These are phyloP conservation scores for Colistium nudipinnis DNA, from an alignment of 2,113 vertebrate species.

Conservation along the genomic window DNA sequence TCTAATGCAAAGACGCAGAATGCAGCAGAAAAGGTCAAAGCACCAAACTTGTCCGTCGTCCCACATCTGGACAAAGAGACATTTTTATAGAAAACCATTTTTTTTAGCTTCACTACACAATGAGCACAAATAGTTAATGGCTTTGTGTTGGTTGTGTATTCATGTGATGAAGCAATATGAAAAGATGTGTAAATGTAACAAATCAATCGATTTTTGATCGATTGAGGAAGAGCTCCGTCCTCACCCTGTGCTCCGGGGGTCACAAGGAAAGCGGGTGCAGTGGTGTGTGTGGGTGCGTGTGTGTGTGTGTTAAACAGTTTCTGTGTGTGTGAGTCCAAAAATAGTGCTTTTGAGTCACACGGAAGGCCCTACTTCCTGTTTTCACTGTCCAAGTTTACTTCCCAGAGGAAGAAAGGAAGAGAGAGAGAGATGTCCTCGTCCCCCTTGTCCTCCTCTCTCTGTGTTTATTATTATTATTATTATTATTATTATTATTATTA, in stretches of 20 bases:
- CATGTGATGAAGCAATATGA: too few relatives aligned
- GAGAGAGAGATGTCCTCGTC: too few relatives aligned
- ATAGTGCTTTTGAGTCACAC: conserved; percentile 82
- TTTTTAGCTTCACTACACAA: too few relatives aligned
- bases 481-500: too few relatives aligned
- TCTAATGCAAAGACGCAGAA: conserved; percentile 13
- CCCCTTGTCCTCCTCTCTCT: too few relatives aligned
- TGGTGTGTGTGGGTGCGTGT: conserved; percentile 31
- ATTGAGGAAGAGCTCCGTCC: conserved; percentile 38
- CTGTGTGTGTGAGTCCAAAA: conserved; percentile 67
- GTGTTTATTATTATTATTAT: not conserved
- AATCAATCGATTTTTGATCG: too few relatives aligned
- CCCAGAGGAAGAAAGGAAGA: conserved; percentile 68
- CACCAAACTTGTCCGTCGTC: conserved; percentile 7
- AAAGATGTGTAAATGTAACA: too few relatives aligned
- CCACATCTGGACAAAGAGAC: not conserved
- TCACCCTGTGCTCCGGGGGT: conserved; percentile 66
- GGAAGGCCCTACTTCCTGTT: conserved; percentile 82
- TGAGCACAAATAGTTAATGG: too few relatives aligned
- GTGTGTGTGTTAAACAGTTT: conserved; percentile 35
- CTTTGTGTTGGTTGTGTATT: too few relatives aligned
- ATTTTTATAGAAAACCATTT: too few relatives aligned
- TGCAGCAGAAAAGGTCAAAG: conserved; percentile 31
- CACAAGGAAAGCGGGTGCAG: conserved; percentile 69
- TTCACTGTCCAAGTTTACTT: conserved; percentile 81